Base-by-base conservation (phyloP, 2,797 vertebrate species). In the Babyrousa celebensis region DNA sequence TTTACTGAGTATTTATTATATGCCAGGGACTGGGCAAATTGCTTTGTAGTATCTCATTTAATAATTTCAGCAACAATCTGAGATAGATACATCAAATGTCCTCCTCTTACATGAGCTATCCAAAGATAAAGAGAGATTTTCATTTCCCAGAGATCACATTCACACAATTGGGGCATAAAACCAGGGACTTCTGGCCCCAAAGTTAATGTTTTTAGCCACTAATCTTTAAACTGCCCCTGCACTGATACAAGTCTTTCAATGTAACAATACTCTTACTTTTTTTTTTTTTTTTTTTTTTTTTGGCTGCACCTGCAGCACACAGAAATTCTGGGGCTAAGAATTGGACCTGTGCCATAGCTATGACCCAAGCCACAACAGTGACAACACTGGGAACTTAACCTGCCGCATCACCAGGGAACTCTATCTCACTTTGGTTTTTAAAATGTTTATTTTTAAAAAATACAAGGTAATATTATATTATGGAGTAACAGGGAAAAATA, bases 371-470 rank as follows among this genome's bases (percentile, higher is more conserved):
- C 36, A 36, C 36, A 36, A 36, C 36, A 36, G 36, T 36, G 36
- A 36, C 36, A 36, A 36, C 36, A 36, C 36, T 36, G 36, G 36
- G 36, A 36, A 36, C 4, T 36, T 36, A 36, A 36, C 36, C 36
- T 36, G 36, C 36, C 36, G 36, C 36, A 36, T 36, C 36, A 36
- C 4, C 36, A 36, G 36, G 36, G 36, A 36, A 36, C 36, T 36
- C 36, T 36, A 36, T 36, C 36, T 36, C 36, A 63, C 12, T 65
- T 58, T 58, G 21, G 32, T 79, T 95, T 89, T 71, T 36, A 78
- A 89, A 89, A 68, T 32, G 20, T 58, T 82, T 27, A 68, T 82
- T 68, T 90, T 82, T 87, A n/a, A 17, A 93, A 88, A 78, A 86
- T 48, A 80, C 58, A 85, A 79, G 29, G 6, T 63, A 82, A 56